Conservation (phyloP, 2,888 invertebrate genomes). For the Anthophora plumipes region DNA sequence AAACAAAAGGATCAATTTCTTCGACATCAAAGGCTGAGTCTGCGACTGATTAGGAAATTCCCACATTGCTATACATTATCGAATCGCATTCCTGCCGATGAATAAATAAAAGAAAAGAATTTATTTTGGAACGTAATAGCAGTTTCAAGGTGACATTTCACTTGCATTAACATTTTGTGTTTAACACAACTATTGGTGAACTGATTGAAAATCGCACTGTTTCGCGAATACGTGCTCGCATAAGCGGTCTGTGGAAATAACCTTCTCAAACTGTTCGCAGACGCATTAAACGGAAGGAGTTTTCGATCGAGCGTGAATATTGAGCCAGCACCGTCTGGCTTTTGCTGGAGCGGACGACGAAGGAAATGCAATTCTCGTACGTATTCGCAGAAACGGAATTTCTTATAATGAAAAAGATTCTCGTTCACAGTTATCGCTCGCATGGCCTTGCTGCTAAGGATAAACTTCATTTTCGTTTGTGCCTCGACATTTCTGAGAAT, state of each 20-base stretch:
- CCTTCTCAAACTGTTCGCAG: slow-evolving; percentile 19
- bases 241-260: slow-evolving; percentile 10
- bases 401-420: slow-evolving; percentile 42
- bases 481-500: neutral
- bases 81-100: too few relatives aligned
- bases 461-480: slow-evolving; percentile 34
- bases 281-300: slow-evolving; percentile 43
- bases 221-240: neutral
- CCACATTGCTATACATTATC: too few relatives aligned
- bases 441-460: slow-evolving; percentile 40
- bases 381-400: slow-evolving; percentile 35
- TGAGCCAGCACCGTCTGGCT: slow-evolving; percentile 12
- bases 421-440: slow-evolving; percentile 27
- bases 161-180: neutral
- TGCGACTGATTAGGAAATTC: too few relatives aligned
- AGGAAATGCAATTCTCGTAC: slow-evolving; percentile 48
- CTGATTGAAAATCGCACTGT: neutral
- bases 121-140: too few relatives aligned
- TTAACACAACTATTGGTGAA: neutral
- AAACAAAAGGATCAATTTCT: too few relatives aligned
- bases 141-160: too few relatives aligned
- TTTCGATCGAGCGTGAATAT: slow-evolving; percentile 37
- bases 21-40: too few relatives aligned
- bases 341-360: slow-evolving; percentile 42
- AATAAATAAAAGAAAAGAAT: too few relatives aligned